These are phyloP conservation scores for Listrodromus nycthemerus DNA, from an alignment of 2,888 invertebrate species.

Conservation along the genomic window DNA sequence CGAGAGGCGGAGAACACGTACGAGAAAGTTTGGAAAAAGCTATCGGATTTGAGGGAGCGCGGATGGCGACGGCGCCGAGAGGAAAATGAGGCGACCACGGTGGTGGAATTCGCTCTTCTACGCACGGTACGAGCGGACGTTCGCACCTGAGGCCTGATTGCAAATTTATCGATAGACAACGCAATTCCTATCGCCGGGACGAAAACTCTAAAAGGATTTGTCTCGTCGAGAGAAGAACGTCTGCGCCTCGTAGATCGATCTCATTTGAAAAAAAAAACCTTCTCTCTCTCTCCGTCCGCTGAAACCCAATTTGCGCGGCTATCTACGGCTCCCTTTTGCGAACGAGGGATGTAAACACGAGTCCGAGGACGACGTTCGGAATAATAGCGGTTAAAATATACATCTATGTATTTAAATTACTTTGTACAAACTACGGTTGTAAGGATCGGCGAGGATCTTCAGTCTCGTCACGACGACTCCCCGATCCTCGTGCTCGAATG, in stretches of 20 bases:
- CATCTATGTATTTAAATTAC: slow-evolving; percentile 37
- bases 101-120: slow-evolving; percentile 32
- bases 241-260: slow-evolving; percentile 9
- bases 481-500: no score
- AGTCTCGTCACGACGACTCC: no score
- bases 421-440: not conserved
- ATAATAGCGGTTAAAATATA: slow-evolving; percentile 47
- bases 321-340: not conserved
- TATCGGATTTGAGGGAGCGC: not conserved
- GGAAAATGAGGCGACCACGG: not conserved
- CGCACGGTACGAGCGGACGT: slow-evolving; percentile 25
- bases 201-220: slow-evolving; percentile 71
- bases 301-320: not conserved
- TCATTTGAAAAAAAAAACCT: slow-evolving; percentile 40
- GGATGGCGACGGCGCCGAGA: not conserved
- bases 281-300: not conserved
- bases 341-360: not conserved
- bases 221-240: slow-evolving; percentile 6
- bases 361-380: not conserved
- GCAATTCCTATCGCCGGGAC: slow-evolving; percentile 71
- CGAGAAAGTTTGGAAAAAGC: not conserved
- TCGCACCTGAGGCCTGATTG: slow-evolving; percentile 80
- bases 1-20: not conserved
- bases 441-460: no score
- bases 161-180: slow-evolving; percentile 77